These are phyloP conservation scores for Aramus guarauna DNA, from an alignment of 2,113 vertebrate species.

Conservation along the genomic window DNA sequence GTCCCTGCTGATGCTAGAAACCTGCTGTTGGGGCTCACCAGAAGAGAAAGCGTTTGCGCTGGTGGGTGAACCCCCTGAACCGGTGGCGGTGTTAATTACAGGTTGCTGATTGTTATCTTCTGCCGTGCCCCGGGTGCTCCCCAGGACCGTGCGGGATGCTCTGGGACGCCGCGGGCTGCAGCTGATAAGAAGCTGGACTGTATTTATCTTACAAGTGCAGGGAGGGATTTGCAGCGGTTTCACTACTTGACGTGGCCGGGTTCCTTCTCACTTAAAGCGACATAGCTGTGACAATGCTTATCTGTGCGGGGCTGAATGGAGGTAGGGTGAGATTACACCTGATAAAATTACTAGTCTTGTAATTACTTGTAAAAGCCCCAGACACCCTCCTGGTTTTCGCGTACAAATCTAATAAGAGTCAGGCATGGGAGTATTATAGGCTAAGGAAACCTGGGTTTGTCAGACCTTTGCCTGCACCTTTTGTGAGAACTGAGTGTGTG, in stretches of 20 bases:
- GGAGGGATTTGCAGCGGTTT: neutral
- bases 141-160: fast-evolving
- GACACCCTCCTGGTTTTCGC: neutral
- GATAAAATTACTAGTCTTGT: neutral
- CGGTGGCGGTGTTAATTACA: fast-evolving
- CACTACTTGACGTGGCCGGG: neutral
- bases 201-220: neutral
- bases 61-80: neutral
- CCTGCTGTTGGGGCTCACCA: neutral
- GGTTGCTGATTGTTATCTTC: neutral
- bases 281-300: neutral
- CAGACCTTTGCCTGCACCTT: neutral
- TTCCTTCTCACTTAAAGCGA: neutral
- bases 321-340: neutral
- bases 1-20: neutral
- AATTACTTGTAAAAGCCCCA: neutral
- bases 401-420: fast-evolving
- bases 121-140: fast-evolving
- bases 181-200: neutral
- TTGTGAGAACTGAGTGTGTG: fast-evolving
- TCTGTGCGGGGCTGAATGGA: neutral
- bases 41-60: fast-evolving
- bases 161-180: fast-evolving
- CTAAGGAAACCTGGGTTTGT: neutral
- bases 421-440: neutral